Base-by-base conservation (phyloP, 1,140 invertebrate species). In the Onthophagus taurus region DNA sequence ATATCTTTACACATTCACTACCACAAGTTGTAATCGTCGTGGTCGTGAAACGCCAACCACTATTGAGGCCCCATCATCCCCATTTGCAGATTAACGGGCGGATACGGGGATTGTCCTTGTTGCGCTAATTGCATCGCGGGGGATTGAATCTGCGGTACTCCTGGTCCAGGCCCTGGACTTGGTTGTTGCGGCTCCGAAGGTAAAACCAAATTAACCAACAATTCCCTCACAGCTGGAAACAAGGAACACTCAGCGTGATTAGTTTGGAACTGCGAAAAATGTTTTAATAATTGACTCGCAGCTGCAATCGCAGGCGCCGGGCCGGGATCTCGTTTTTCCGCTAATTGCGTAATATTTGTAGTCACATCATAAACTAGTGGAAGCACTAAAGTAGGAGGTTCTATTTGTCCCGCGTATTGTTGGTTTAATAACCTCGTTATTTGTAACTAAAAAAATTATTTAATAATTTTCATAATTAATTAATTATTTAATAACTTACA, bases 361-460 rank as follows among this genome's bases (percentile, higher is more conserved):
- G 74, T 77, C 30, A 87, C 77, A 61, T 95, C 91, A 60, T 95
- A 92, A 7, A 96, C 80, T 24, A 95, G 70, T 2, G 91, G 90
- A 46, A 95, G 68, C 6, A 92, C 81, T 16, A 97, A 61, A 3
- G 85, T 82, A 6, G 81, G 78, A 12, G 85, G 80, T 50, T 89
- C 87, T 36, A 72, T 69, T 45, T 69, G 74, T 16, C 72, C 67
- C 36, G 74, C 74, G 50, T 78, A 75, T 12, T 72, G 71, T 6
- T 76, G 58, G 13, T 76, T 79, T 41, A 24, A 24, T 35, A 81
- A 75, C 45, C 87, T 71, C 0, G 84, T 91, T 31, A 95, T 77
- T 71, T 89, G 88, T 46, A 93, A 69, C 86, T 89, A 57, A 48
- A 72, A 45, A 37, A 19, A 38, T 36, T 23, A 18, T 18, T 45